Percentiles rank a stretch among this genome's conserved stretches.
phyloP scores from a whole-genome alignment of 2,888 invertebrate species.

The Caradrina clavipalpis region DNA sequence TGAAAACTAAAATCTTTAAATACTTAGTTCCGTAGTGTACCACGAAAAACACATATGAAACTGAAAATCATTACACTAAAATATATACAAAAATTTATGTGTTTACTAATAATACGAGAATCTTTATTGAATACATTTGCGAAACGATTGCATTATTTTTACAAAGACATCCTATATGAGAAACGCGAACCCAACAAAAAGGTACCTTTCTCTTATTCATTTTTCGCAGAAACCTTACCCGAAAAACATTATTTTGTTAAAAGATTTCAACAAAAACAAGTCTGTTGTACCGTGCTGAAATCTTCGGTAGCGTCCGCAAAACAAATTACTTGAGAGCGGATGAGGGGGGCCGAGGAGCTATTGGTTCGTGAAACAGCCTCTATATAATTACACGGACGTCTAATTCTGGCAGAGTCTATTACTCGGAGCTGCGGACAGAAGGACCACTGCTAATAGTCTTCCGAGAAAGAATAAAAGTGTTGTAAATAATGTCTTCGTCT shows the following conservation, averaged over 20 bases:
- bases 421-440: conserved; percentile 30
- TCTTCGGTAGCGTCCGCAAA: conserved; percentile 56
- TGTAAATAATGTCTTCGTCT: background rate
- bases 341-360: conserved; percentile 26
- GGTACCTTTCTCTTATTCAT: background rate
- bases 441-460: conserved; percentile 23
- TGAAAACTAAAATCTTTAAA: too few species aligned
- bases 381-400: conserved; percentile 65
- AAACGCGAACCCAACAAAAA: too few species aligned
- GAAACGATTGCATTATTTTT: too few species aligned
- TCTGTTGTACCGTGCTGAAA: conserved; percentile 46
- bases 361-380: conserved; percentile 65
- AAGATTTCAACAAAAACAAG: conserved; percentile 61
- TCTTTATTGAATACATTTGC: too few species aligned
- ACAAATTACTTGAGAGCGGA: conserved; percentile 64
- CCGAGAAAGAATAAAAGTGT: conserved; percentile 1
- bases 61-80: too few species aligned
- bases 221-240: background rate
- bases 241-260: conserved; percentile 34
- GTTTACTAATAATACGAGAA: too few species aligned
- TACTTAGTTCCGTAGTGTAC: too few species aligned
- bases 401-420: conserved; percentile 57
- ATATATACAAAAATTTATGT: too few species aligned
- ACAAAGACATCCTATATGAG: too few species aligned
- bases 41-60: too few species aligned